Evolutionary conservation across 1,140 invertebrate species (phyloP), one percentile per base, ranked within the genome.

Genomic region (Scaptomyza montana): DNA sequence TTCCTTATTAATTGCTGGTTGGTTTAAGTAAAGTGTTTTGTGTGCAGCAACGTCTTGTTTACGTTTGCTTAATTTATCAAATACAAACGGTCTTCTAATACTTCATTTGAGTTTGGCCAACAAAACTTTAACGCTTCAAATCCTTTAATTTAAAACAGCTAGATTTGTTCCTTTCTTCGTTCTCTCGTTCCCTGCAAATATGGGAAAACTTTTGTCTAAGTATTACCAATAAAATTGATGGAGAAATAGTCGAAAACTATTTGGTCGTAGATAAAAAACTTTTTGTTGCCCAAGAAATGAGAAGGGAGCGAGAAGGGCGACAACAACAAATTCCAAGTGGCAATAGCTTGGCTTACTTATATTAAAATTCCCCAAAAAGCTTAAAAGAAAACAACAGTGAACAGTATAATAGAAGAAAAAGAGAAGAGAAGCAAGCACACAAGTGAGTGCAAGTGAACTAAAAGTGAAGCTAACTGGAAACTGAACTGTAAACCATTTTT

Each of bases 151-250:
- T 87, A 80, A 86, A 74, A 70, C 60, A 64, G 55, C 33, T 53
- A 10, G 46, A 61, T 41, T 56, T 62, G 67, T 36, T 8, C 47
- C 46, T n/a, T 54, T 7, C 8, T 36, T 3, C 8, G 7, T 9
- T 36, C 1, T 3, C 47, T 41, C 21, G 9, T 45, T 46, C 25
- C 41, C 67, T 43, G 41, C 16, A 33, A 33, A 33, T 33, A 46
- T 68, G 76, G 70, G 51, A 36, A 87, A 87, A 87, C 80, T 89
- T 87, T 87, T 82, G 77, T 80, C 84, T 80, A 89, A 87, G 84
- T 87, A 87, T 89, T 87, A 87, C 84, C 84, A 87, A 89, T 87
- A 87, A 89, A 87, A 87, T 87, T 87, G 84, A 87, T 87, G 84
- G 77, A 80, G 84, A 87, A 87, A 87, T 87, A 87, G 84, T 87